A percentile compares a stretch with the other conserved stretches of the same genome.
Conservation (phyloP, 2,888 invertebrate species). For the Hirtodrosophila histrioides region DNA sequence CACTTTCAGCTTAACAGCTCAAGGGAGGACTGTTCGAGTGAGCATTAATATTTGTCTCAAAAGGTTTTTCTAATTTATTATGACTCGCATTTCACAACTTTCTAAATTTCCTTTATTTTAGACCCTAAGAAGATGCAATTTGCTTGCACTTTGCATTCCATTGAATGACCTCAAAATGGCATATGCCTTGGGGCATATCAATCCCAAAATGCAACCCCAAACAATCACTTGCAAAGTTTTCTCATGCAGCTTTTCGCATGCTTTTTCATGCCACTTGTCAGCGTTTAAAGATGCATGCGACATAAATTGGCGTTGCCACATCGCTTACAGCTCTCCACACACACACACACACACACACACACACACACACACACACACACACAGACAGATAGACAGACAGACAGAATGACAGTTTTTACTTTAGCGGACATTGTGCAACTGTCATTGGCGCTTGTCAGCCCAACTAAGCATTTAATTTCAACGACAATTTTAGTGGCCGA, state of each 20-base stretch:
- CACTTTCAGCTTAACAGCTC: no score
- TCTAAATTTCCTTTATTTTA: background rate
- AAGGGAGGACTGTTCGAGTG: no score
- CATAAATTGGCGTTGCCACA: constrained; percentile 71
- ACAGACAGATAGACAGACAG: constrained; percentile 3
- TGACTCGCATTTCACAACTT: no score
- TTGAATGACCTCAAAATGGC: background rate
- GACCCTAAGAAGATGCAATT: background rate
- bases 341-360: constrained; percentile 17
- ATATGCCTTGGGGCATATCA: constrained; percentile 25
- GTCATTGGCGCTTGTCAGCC: constrained; percentile 63
- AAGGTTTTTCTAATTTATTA: no score
- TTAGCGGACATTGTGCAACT: constrained; percentile 70
- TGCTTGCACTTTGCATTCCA: background rate
- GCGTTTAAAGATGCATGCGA: constrained; percentile 60
- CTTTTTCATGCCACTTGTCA: constrained; percentile 42
- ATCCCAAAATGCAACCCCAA: constrained; percentile 36
- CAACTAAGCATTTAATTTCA: constrained; percentile 73
- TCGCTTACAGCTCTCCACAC: constrained; percentile 21
- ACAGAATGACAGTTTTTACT: constrained; percentile 36
- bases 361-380: constrained; percentile 11
- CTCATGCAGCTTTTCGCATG: constrained; percentile 34
- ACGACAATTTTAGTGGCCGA: constrained; percentile 70
- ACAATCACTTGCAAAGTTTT: constrained; percentile 47
- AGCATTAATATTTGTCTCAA: no score